Evolutionary conservation across 2,888 invertebrate species (phyloP).

Genomic region (Falcaria lacertinaria): DNA sequence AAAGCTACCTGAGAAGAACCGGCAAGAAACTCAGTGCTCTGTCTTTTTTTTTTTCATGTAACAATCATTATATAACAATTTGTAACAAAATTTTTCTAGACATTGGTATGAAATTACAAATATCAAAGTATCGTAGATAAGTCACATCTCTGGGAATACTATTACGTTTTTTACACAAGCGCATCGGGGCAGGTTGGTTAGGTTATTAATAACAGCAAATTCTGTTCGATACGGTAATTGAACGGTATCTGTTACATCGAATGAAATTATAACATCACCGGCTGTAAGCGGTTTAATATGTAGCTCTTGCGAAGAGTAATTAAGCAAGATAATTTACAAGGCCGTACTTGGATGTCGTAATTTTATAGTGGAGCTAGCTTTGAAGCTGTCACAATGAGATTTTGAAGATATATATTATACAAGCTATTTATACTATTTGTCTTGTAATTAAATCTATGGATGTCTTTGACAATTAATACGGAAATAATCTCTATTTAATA

Average conservation of each 20-base stretch:
- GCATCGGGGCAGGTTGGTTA: too few species aligned
- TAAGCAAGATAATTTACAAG: conserved; percentile 21
- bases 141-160: too few species aligned
- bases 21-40: too few species aligned
- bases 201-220: too few species aligned
- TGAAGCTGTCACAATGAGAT: neutral
- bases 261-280: neutral
- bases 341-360: conserved; percentile 6
- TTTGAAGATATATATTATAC: neutral
- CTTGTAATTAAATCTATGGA: neutral
- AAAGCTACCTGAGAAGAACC: too few species aligned
- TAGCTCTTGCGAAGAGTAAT: conserved; percentile 20
- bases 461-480: neutral
- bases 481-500: neutral
- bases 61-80: too few species aligned
- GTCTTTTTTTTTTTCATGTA: too few species aligned
- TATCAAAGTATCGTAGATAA: too few species aligned
- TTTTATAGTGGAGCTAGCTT: neutral
- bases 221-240: too few species aligned
- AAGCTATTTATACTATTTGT: neutral
- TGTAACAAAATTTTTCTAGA: too few species aligned
- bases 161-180: too few species aligned
- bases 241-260: neutral
- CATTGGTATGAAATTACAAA: too few species aligned
- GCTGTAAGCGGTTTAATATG: conserved; percentile 24